Percentiles rank a stretch among this genome's conserved stretches.
Evolutionary conservation across 2,888 invertebrate genomes (phyloP).

Genomic region (Priocnemis perturbator): DNA sequence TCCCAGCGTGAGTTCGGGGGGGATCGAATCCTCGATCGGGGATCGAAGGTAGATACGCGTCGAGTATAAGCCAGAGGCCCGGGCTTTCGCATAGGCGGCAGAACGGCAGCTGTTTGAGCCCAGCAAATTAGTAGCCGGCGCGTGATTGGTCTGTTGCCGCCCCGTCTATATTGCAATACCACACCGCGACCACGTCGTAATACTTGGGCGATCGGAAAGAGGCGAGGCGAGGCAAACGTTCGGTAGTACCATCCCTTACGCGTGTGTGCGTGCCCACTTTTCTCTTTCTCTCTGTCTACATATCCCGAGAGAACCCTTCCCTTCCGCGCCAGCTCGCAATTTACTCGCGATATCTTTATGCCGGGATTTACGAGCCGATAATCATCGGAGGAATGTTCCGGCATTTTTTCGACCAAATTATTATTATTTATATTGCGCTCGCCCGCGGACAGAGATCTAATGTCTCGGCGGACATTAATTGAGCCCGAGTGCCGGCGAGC

Average conservation of each 20-base stretch:
- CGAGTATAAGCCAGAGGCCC: slow-evolving; percentile 56
- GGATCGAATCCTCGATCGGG: slow-evolving; percentile 62
- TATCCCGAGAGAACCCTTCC: slow-evolving; percentile 28
- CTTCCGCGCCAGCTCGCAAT: slow-evolving; percentile 66
- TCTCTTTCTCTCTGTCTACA: slow-evolving; percentile 28
- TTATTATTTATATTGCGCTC: slow-evolving; percentile 72
- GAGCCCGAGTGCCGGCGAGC: slow-evolving; percentile 51
- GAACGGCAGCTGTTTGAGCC: slow-evolving; percentile 75
- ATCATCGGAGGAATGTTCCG: slow-evolving; percentile 74
- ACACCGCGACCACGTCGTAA: slow-evolving; percentile 54
- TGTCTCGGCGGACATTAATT: slow-evolving; percentile 65
- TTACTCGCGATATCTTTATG: slow-evolving; percentile 75
- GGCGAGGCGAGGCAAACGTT: slow-evolving; percentile 22
- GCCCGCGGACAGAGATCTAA: slow-evolving; percentile 56
- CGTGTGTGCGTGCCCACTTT: slow-evolving; percentile 39
- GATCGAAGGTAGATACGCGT: slow-evolving; percentile 59
- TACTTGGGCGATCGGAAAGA: slow-evolving; percentile 44
- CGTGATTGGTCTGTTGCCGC: slow-evolving; percentile 75
- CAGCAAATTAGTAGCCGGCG: slow-evolving; percentile 75
- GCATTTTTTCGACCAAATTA: slow-evolving; percentile 71
- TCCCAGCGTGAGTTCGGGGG: slow-evolving; percentile 66
- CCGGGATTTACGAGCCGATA: slow-evolving; percentile 74
- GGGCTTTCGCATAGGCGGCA: slow-evolving; percentile 71
- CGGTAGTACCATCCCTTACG: slow-evolving; percentile 15
- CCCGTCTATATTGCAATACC: slow-evolving; percentile 71